These are phyloP conservation scores for Gopherus evgoodei DNA, from an alignment of 2,113 vertebrate genomes.

Conservation along the genomic window DNA sequence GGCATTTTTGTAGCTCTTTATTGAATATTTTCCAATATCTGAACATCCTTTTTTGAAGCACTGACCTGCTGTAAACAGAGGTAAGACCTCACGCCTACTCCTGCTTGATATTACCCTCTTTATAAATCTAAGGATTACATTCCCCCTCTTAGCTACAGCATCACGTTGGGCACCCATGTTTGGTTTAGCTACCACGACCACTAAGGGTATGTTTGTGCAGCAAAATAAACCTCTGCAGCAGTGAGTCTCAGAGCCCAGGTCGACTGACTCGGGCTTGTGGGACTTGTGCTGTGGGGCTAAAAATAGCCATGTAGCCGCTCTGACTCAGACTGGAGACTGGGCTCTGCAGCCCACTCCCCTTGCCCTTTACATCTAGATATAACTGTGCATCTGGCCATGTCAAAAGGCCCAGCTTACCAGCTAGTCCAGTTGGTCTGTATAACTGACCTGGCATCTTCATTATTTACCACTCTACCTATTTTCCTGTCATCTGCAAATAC, in stretches of 20 bases:
- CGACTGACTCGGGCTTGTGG: background rate
- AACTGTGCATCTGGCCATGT: background rate
- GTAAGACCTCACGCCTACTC: background rate
- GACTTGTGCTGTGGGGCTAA: background rate
- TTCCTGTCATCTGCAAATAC: background rate
- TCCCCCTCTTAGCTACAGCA: background rate
- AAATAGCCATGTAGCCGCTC: background rate
- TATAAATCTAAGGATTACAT: background rate
- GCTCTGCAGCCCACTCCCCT: background rate
- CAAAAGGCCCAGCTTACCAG: background rate
- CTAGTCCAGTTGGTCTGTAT: background rate
- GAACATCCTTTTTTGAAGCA: slow-evolving; percentile 8
- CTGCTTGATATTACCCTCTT: background rate
- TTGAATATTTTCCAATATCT: background rate
- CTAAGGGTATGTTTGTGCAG: background rate
- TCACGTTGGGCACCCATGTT: background rate
- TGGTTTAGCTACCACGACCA: background rate
- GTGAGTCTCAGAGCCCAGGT: background rate
- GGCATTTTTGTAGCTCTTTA: background rate
- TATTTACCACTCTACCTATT: background rate
- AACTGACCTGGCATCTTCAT: background rate
- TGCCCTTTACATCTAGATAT: background rate
- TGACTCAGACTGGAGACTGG: background rate
- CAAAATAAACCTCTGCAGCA: background rate
- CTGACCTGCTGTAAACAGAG: background rate